Conservation (phyloP, 1,140 invertebrate genomes). For the Macrobrachium nipponense region DNA sequence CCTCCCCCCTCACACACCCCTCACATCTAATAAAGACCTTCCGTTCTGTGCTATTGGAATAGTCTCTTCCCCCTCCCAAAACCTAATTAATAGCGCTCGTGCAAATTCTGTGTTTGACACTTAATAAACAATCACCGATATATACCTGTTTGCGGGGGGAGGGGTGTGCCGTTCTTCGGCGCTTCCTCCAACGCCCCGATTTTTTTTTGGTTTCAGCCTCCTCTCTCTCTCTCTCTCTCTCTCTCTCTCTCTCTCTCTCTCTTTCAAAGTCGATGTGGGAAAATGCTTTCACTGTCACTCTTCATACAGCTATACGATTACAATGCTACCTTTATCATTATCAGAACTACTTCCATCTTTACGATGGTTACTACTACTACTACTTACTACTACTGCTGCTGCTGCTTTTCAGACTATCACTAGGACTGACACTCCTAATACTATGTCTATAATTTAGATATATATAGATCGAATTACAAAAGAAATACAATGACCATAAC, state of each 20-base stretch:
- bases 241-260: conserved; percentile 23
- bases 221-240: neutral
- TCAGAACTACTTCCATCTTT: neutral
- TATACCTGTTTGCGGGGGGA: neutral
- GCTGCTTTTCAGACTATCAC: neutral
- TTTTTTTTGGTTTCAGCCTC: neutral
- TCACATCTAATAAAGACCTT: neutral
- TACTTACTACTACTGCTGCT: neutral
- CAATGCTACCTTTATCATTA: neutral
- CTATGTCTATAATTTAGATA: neutral
- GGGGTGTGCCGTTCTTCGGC: neutral
- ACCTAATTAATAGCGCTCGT: neutral
- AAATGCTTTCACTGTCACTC: too few relatives aligned
- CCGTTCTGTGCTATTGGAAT: neutral
- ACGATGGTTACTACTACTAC: neutral
- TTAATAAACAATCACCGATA: neutral
- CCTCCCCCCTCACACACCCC: neutral
- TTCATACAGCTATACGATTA: too few relatives aligned
- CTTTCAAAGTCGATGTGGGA: neutral
- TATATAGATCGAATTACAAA: too few relatives aligned
- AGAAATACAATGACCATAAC: too few relatives aligned
- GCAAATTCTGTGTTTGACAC: conserved; percentile 2
- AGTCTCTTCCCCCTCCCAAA: conserved; percentile 2
- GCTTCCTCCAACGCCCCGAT: too few relatives aligned
- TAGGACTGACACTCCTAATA: neutral